phyloP scores from a whole-genome alignment of 2,888 invertebrate genomes.

The Limenitis camilla region DNA sequence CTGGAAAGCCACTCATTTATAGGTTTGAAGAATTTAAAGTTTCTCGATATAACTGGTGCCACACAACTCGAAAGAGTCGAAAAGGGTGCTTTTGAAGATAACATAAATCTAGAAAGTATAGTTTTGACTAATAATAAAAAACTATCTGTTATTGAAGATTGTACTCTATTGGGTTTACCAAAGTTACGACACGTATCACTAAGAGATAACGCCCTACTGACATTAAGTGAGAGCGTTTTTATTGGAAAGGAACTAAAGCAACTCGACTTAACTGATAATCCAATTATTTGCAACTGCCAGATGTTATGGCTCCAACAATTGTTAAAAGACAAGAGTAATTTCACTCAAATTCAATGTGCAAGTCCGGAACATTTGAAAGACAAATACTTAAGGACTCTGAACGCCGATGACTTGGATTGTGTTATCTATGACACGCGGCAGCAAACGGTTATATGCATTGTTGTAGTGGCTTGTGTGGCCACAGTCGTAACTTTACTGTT shows the following conservation, averaged over 20 bases:
- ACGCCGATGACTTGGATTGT: constrained; percentile 86
- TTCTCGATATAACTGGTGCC: constrained; percentile 86
- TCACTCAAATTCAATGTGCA: constrained; percentile 82
- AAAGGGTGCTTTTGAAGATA: constrained; percentile 85
- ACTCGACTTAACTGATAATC: constrained; percentile 87
- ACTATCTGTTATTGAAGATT: constrained; percentile 81
- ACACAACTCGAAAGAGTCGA: constrained; percentile 81
- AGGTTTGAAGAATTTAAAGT: constrained; percentile 83
- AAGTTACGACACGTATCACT: constrained; percentile 84
- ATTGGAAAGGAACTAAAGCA: constrained; percentile 85
- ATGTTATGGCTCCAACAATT: constrained; percentile 86
- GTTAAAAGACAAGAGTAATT: constrained; percentile 79
- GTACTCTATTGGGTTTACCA: constrained; percentile 84
- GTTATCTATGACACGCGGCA: constrained; percentile 85
- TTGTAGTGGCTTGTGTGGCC: constrained; percentile 83
- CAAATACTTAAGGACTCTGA: constrained; percentile 78
- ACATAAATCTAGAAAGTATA: constrained; percentile 86
- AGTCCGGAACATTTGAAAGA: constrained; percentile 83
- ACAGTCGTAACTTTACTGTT: constrained; percentile 81
- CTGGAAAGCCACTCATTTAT: constrained; percentile 84
- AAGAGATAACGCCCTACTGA: constrained; percentile 84
- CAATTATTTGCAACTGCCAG: constrained; percentile 86
- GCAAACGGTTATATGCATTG: constrained; percentile 85
- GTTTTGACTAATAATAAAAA: constrained; percentile 85
- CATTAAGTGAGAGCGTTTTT: constrained; percentile 84